A percentile compares a stretch with the other conserved stretches of the same genome.
Conservation (phyloP, 2,888 invertebrate genomes). For the Busseola fusca region DNA sequence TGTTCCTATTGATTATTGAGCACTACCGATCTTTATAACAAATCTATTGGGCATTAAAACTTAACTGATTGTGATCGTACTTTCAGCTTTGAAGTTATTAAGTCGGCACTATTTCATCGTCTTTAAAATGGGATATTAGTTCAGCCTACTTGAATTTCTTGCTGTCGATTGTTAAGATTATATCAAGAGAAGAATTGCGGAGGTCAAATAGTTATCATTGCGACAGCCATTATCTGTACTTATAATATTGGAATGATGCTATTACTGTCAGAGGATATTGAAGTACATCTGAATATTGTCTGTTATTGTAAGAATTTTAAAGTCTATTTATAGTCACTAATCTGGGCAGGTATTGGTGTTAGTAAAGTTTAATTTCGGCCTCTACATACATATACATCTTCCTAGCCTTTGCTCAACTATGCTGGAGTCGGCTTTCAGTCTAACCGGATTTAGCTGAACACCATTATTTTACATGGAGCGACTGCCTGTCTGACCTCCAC, state of each 20-base stretch:
- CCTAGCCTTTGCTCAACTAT: too few species aligned
- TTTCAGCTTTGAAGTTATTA: conserved; percentile 48
- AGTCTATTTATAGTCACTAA: too few species aligned
- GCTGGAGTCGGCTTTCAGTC: too few species aligned
- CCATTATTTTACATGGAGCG: too few species aligned
- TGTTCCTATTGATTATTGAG: conserved; percentile 45
- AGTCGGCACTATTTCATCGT: conserved; percentile 52
- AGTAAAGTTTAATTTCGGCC: background rate
- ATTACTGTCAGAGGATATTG: background rate
- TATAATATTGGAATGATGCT: background rate
- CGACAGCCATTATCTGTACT: conserved; percentile 6
- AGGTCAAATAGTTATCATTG: conserved; percentile 39
- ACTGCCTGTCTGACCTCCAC: too few species aligned
- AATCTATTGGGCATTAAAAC: conserved; percentile 55
- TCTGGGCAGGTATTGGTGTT: background rate
- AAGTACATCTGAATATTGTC: background rate
- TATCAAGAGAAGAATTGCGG: conserved; percentile 37
- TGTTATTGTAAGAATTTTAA: background rate
- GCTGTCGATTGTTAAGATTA: conserved; percentile 33
- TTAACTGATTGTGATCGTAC: conserved; percentile 51
- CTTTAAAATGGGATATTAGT: conserved; percentile 24
- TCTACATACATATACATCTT: too few species aligned
- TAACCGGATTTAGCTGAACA: too few species aligned
- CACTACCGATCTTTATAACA: conserved; percentile 57
- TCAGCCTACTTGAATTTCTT: conserved; percentile 45